Percentiles rank a stretch among this genome's conserved stretches.
Conservation (phyloP, 2,797 vertebrate species). For the Gallinago nigripennis region DNA sequence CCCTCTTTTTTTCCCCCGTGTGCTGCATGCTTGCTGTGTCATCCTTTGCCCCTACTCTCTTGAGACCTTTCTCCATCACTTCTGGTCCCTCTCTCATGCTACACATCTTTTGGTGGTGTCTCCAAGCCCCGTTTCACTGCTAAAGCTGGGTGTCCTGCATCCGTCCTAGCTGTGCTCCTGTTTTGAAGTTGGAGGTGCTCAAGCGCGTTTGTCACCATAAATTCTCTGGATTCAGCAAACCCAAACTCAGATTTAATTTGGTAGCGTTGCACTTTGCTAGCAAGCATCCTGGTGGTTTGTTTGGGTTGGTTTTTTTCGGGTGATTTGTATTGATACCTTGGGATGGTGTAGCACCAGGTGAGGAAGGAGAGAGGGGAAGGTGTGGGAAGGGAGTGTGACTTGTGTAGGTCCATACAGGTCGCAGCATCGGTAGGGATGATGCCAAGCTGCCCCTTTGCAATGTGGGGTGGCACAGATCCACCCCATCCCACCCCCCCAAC, state of each 20-base stretch:
- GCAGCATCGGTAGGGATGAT: background rate
- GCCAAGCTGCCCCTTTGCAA: background rate
- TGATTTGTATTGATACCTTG: rapidly evolving
- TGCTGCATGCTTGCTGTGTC: rapidly evolving
- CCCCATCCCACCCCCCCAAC: too few relatives aligned
- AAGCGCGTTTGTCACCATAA: rapidly evolving
- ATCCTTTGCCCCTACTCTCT: background rate
- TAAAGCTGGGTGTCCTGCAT: background rate
- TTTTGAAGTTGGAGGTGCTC: background rate
- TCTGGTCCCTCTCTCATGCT: background rate
- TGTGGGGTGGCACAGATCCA: background rate
- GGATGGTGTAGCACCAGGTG: background rate
- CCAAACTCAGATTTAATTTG: background rate
- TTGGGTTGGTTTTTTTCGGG: background rate
- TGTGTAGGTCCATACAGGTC: rapidly evolving
- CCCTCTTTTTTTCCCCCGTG: background rate
- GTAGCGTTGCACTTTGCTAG: background rate
- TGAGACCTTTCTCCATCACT: background rate
- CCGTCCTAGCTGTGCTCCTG: rapidly evolving
- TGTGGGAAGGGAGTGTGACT: background rate
- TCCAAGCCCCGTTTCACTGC: rapidly evolving
- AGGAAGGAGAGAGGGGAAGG: background rate
- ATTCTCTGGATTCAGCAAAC: background rate
- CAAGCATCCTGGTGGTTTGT: background rate
- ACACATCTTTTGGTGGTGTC: background rate